A percentile compares a stretch with the other conserved stretches of the same genome.
Conservation (phyloP, 2,113 vertebrate species). For the Colius striatus region DNA sequence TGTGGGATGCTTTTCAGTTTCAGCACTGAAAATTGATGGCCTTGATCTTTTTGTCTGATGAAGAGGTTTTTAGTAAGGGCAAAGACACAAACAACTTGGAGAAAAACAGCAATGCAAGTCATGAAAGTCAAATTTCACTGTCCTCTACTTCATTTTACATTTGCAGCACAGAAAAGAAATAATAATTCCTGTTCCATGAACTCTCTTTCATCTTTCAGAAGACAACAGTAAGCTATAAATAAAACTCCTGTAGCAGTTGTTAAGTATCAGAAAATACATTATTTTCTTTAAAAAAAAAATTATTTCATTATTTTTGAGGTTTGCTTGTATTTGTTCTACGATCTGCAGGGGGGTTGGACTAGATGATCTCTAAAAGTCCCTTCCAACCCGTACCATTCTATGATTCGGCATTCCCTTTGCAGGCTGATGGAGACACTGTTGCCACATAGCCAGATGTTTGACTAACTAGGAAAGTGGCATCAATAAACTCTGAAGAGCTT, state of each 20-base stretch:
- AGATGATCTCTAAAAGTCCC: too few relatives aligned
- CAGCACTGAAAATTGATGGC: conserved; percentile 37
- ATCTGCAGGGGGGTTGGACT: too few relatives aligned
- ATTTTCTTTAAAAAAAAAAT: background rate
- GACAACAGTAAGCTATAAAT: background rate
- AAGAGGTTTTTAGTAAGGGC: background rate
- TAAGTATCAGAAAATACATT: background rate
- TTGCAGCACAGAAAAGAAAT: background rate
- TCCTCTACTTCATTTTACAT: background rate
- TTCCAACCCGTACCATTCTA: too few relatives aligned
- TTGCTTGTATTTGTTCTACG: background rate
- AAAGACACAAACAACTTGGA: background rate
- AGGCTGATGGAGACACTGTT: background rate
- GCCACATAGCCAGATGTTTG: background rate
- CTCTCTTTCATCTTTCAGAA: background rate
- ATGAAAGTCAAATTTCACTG: conserved; percentile 15
- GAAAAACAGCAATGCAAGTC: background rate
- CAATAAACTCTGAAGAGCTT: background rate
- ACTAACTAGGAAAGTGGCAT: background rate
- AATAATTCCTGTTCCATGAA: background rate
- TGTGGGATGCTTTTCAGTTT: conserved; percentile 41
- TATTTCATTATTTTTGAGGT: background rate
- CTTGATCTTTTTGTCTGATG: conserved; percentile 21
- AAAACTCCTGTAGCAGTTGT: background rate
- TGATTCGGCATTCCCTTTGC: background rate